A percentile compares a stretch with the other conserved stretches of the same genome.
Evolutionary conservation across 2,797 vertebrate genomes (phyloP).

Genomic region (Pogonophryne albipinna): DNA sequence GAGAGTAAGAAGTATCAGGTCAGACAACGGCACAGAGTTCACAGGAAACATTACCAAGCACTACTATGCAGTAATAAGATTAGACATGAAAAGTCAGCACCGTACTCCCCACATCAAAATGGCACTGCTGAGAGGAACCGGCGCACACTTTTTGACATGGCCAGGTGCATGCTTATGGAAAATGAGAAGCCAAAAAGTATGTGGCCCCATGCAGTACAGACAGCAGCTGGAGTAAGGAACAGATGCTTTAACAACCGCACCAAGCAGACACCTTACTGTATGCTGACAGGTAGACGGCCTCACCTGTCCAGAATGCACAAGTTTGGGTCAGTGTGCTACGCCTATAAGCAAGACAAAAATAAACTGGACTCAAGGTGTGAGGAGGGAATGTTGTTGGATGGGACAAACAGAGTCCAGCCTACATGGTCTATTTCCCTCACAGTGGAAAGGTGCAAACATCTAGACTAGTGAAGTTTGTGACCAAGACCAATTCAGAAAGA

Average conservation of each 20-base stretch:
- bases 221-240: neutral
- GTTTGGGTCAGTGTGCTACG: neutral
- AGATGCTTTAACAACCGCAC: neutral
- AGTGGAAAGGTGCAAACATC: neutral
- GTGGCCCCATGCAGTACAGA: neutral
- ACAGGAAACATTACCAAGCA: neutral
- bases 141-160: neutral
- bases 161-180: neutral
- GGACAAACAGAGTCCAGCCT: neutral
- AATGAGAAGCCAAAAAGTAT: neutral
- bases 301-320: neutral
- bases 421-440: neutral
- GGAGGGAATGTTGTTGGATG: neutral
- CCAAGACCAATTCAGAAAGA: neutral
- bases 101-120: neutral
- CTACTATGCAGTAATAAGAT: neutral
- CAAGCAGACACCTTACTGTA: neutral
- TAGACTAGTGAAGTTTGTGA: neutral
- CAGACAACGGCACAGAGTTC: neutral
- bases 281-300: neutral
- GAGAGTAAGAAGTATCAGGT: too few species aligned
- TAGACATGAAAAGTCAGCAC: neutral
- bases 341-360: neutral
- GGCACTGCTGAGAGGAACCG: neutral
- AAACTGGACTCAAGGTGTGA: neutral